A percentile compares a stretch with the other conserved stretches of the same genome.
Conservation (phyloP, 2,113 vertebrate genomes). For the Mus pahari region DNA sequence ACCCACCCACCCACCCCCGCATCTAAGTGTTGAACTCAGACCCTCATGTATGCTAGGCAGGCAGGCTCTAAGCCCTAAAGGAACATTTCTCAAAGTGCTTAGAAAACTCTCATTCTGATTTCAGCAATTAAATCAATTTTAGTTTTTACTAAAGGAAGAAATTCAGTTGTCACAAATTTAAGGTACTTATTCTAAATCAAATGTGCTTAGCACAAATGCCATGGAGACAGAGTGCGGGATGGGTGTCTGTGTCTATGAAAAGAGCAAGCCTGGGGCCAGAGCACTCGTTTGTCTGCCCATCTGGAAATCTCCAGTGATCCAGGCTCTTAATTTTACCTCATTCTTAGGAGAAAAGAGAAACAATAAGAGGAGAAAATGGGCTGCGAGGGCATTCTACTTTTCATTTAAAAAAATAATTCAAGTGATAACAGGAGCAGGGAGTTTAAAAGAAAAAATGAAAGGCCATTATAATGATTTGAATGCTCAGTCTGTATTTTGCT, state of each 20-base stretch:
- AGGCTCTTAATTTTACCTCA: constrained; percentile 79
- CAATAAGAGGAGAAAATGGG: constrained; percentile 80
- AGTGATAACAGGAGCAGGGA: constrained; percentile 73
- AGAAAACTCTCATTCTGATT: constrained; percentile 62
- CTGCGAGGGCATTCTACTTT: constrained; percentile 72
- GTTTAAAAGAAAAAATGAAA: constrained; percentile 72
- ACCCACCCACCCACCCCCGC: too few species aligned
- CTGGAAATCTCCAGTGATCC: constrained; percentile 78
- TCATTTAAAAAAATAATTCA: constrained; percentile 70
- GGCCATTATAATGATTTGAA: constrained; percentile 73
- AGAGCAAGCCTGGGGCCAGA: background rate
- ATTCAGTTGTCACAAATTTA: constrained; percentile 58
- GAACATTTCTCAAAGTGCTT: constrained; percentile 29
- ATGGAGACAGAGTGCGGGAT: background rate
- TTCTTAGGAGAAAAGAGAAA: constrained; percentile 78
- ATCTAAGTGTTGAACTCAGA: background rate
- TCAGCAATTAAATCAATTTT: constrained; percentile 64
- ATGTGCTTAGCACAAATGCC: constrained; percentile 51
- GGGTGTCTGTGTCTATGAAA: background rate
- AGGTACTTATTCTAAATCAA: constrained; percentile 62
- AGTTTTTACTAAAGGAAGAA: constrained; percentile 44
- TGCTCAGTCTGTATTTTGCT: constrained; percentile 41
- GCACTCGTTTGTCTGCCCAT: constrained; percentile 78
- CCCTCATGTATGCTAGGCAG: too few species aligned
- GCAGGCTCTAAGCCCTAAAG: background rate